Evolutionary conservation across 1,140 invertebrate species (phyloP).

Genomic region (Nasonia giraulti): DNA sequence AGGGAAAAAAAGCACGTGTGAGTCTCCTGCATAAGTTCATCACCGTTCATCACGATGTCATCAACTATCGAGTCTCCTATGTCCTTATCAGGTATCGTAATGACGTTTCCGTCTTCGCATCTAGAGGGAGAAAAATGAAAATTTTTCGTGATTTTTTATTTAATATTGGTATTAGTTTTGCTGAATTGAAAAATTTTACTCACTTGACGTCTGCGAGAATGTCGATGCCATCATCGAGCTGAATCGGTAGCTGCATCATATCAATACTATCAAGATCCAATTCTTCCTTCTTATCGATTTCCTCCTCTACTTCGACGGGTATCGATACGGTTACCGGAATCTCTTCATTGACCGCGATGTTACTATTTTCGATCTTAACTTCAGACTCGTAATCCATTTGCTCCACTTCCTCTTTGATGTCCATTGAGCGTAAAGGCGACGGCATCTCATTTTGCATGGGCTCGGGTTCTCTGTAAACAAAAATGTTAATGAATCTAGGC

Average conservation of each 20-base stretch:
- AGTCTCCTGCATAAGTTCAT: constrained; percentile 81
- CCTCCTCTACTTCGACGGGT: constrained; percentile 61
- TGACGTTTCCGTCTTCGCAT: constrained; percentile 67
- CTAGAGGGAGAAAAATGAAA: constrained; percentile 48
- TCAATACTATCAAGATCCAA: constrained; percentile 78
- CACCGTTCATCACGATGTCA: constrained; percentile 63
- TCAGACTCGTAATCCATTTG: constrained; percentile 63
- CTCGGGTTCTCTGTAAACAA: constrained; percentile 57
- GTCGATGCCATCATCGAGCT: constrained; percentile 78
- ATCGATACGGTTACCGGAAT: constrained; percentile 49
- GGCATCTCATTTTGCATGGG: constrained; percentile 55
- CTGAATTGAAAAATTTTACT: constrained; percentile 50
- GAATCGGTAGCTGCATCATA: constrained; percentile 81
- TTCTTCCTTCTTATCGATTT: constrained; percentile 68
- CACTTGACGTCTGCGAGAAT: constrained; percentile 76
- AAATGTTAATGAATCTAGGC: background rate
- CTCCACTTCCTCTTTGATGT: constrained; percentile 71
- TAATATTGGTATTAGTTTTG: background rate
- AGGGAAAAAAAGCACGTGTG: constrained; percentile 89
- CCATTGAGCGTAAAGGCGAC: constrained; percentile 50
- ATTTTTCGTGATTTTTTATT: background rate
- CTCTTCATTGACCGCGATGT: background rate
- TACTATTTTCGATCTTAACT: constrained; percentile 24
- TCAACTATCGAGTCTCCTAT: constrained; percentile 58
- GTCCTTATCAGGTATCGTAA: constrained; percentile 69